These are phyloP conservation scores for Sorex fumeus DNA, from an alignment of 2,113 vertebrate species.

Conservation along the genomic window DNA sequence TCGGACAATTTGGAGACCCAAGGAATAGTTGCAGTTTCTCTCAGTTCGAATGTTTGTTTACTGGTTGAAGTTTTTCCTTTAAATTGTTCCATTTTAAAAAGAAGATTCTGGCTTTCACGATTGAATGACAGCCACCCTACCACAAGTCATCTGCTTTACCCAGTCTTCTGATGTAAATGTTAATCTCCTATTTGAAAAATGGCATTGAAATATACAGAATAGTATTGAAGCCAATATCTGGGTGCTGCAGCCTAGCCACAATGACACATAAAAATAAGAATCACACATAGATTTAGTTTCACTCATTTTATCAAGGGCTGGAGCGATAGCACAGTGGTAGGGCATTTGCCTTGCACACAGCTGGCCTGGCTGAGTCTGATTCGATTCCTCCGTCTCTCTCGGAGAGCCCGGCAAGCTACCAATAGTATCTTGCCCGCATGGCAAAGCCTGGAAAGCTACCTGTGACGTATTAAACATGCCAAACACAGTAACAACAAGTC, in stretches of 20 bases:
- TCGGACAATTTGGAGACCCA: neutral
- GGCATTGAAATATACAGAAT: neutral
- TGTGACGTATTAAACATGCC: no score
- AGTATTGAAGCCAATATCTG: neutral
- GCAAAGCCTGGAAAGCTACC: no score
- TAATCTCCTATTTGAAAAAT: neutral
- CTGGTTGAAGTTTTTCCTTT: no score
- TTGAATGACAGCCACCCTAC: neutral
- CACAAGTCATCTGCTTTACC: neutral
- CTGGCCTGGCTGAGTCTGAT: no score
- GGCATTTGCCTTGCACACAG: no score
- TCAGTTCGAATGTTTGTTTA: neutral
- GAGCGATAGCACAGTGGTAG: no score
- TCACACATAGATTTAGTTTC: neutral
- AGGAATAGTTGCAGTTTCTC: neutral
- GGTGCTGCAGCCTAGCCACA: neutral
- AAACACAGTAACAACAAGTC: no score
- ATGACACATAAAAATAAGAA: neutral
- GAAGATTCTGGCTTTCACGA: neutral
- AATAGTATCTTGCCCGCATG: no score
- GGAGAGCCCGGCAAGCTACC: no score
- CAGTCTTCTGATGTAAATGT: neutral
- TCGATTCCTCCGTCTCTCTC: no score
- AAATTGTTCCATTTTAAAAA: no score
- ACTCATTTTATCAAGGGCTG: no score